Base-by-base conservation (phyloP, 2,113 vertebrate genomes). In the Pterocles burchelli region DNA sequence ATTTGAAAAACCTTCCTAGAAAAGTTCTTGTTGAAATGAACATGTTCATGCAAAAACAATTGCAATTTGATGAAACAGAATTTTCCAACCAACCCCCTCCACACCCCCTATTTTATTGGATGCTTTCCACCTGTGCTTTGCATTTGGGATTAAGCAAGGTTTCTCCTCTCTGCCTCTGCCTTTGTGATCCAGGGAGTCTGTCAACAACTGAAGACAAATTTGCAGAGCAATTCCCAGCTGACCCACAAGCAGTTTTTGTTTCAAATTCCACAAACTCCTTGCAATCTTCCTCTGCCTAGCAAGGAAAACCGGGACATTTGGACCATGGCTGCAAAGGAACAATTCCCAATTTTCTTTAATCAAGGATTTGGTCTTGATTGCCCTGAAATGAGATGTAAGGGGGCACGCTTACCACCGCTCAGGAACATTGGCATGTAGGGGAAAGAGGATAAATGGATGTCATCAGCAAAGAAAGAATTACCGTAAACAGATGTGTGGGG, bases 401-500 rank as follows among this genome's bases (percentile, higher is more conserved):
- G 15, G 22, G 9, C 26, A 66, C 25, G 10, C 15, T 36, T 51
- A 11, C 38, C 67, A 12, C 93, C 92, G 89, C 62, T 94, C 85
- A 55, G 55, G 74, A 72, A 10, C 29, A 20, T 6, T 34, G 81
- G 45, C 29, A n/a, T 73, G 75, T 49, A 79, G 34, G 34, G 9
- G 24, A 55, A 61, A 55, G 62, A 85, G 36, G 33, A 83, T n/a
- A 96, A 95, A 96, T 83, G 49, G 28, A 34, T 61, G 71, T 57
- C 83, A 78, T 62, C 81, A 82, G 73, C 93, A 95, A 95, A 96
- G 92, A 73, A 96, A 94, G 73, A 92, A 92, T 88, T 57, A 45
- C 81, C 89, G 89, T 93, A 89, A 95, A 96, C 72, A 87, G 94
- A 94, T 94, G 33, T 28, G 13, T 33, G 72, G 2, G 11, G 85